These are phyloP conservation scores for Drosophila meridiana DNA, from an alignment of 2,888 invertebrate species.

Conservation along the genomic window DNA sequence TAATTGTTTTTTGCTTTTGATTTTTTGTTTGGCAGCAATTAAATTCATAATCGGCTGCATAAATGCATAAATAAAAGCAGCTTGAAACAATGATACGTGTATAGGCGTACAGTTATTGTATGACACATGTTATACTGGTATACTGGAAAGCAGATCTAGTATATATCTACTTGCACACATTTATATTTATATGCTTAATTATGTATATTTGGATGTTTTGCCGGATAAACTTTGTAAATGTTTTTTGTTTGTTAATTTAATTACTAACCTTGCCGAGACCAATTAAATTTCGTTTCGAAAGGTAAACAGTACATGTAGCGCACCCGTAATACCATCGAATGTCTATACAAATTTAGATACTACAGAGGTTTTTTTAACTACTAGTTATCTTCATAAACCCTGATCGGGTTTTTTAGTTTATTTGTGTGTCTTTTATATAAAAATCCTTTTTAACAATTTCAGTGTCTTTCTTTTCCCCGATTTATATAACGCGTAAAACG, in stretches of 20 bases:
- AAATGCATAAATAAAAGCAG: conserved; percentile 68
- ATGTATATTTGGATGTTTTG: conserved; percentile 30
- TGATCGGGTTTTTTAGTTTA: not conserved
- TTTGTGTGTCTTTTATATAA: too few relatives aligned
- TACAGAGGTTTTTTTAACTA: not conserved
- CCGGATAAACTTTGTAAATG: conserved; percentile 54
- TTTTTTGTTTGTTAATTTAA: conserved; percentile 29
- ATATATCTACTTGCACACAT: not conserved
- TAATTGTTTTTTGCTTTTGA: conserved; percentile 18
- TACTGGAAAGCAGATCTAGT: not conserved
- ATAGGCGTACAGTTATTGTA: conserved; percentile 17
- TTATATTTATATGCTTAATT: not conserved
- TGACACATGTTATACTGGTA: conserved; percentile 14
- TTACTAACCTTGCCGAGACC: not conserved
- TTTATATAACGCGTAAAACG: too few relatives aligned
- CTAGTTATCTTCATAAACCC: not conserved
- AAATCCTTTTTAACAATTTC: too few relatives aligned
- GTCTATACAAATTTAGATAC: not conserved
- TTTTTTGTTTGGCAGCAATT: conserved; percentile 72
- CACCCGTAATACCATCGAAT: not conserved
- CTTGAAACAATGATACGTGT: conserved; percentile 31
- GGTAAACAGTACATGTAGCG: not conserved
- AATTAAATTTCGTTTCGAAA: not conserved
- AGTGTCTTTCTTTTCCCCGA: too few relatives aligned
- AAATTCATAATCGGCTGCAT: conserved; percentile 74